Evolutionary conservation across 2,797 vertebrate genomes (phyloP).

Genomic region (Cynopterus sphinx): DNA sequence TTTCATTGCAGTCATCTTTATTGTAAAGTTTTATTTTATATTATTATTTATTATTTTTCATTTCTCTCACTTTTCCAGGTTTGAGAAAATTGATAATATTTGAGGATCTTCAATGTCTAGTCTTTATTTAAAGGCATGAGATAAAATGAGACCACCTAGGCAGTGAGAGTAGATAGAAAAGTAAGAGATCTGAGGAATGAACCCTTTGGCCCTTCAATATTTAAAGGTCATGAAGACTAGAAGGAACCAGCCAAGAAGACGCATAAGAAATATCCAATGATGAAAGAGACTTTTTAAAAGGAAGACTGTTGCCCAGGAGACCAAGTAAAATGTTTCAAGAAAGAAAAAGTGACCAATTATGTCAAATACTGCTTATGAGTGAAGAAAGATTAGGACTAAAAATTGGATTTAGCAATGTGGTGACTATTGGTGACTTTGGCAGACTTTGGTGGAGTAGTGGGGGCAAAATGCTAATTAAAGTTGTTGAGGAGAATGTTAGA

Average conservation of each 20-base stretch:
- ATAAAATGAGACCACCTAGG: background rate
- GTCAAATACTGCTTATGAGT: background rate
- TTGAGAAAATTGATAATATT: background rate
- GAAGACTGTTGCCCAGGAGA: background rate
- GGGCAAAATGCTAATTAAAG: background rate
- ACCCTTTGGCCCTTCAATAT: background rate
- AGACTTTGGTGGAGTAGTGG: background rate
- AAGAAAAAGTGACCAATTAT: background rate
- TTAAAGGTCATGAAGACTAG: constrained; percentile 2
- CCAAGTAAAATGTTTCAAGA: background rate
- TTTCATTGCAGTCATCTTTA: background rate
- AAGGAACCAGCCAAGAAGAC: background rate
- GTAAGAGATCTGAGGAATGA: background rate
- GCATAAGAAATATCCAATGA: constrained; percentile 1
- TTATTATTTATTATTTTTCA: background rate
- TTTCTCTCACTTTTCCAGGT: background rate
- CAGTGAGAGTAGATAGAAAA: background rate
- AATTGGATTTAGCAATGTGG: background rate
- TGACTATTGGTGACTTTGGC: background rate
- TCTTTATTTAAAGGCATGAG: background rate
- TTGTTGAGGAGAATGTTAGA: background rate
- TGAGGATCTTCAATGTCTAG: background rate
- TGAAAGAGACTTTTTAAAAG: background rate
- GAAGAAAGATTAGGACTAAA: background rate
- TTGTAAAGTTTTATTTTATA: background rate